Evolutionary conservation across 2,113 vertebrate genomes (phyloP).

Genomic region (Trichechus manatus): DNA sequence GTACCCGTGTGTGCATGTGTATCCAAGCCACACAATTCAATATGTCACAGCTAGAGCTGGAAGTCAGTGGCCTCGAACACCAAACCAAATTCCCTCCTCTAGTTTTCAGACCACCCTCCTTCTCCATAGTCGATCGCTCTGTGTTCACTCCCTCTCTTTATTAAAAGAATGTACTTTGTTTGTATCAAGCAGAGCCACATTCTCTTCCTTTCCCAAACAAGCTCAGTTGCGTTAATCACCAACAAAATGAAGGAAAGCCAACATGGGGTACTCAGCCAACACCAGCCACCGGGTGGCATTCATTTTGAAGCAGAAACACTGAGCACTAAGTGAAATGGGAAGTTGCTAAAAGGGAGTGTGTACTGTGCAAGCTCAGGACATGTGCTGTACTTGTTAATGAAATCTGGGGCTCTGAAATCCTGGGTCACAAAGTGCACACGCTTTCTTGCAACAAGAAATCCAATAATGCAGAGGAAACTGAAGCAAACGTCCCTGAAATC

Average conservation of each 20-base stretch:
- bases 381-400: slow-evolving; percentile 15
- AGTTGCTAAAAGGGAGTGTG: slow-evolving; percentile 39
- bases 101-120: neutral
- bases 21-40: neutral
- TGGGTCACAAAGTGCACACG: slow-evolving; percentile 9
- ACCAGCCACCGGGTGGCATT: neutral
- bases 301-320: slow-evolving; percentile 36
- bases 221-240: slow-evolving; percentile 39
- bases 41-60: neutral
- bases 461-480: slow-evolving; percentile 28
- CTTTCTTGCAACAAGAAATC: slow-evolving; percentile 34
- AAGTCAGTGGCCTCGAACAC: neutral
- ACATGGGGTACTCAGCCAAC: neutral
- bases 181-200: neutral
- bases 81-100: slow-evolving; percentile 30
- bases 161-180: slow-evolving; percentile 47
- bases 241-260: slow-evolving; percentile 29
- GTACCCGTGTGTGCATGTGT: neutral
- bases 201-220: slow-evolving; percentile 24
- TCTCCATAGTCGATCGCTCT: neutral
- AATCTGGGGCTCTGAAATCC: slow-evolving; percentile 23
- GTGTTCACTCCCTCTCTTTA: neutral
- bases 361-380: neutral
- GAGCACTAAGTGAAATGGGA: slow-evolving; percentile 35
- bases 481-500: slow-evolving; percentile 26